Percentiles rank a stretch among this genome's conserved stretches.
Evolutionary conservation across 1,140 invertebrate species (phyloP).

Genomic region (Dendrolimus punctatus): DNA sequence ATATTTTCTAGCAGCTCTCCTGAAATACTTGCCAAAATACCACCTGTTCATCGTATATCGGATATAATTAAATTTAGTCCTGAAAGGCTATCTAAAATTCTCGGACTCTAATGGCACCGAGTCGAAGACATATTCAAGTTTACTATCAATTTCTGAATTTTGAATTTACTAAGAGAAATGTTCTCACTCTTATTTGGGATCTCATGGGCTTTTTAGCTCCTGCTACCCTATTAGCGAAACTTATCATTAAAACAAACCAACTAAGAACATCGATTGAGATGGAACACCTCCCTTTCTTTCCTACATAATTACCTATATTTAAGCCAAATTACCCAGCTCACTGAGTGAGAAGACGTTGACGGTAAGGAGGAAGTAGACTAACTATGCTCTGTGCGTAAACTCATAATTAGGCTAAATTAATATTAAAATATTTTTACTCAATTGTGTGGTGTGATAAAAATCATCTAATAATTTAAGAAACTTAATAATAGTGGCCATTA

Average conservation of each 20-base stretch:
- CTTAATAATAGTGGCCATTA: too few species aligned
- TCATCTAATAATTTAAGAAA: too few species aligned
- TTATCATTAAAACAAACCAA: slow-evolving; percentile 37
- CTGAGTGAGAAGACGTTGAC: too few species aligned
- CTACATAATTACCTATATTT: too few species aligned
- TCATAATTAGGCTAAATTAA: too few species aligned
- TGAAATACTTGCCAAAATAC: slow-evolving; percentile 6
- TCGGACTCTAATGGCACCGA: slow-evolving; percentile 15
- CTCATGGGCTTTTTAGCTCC: slow-evolving; percentile 22
- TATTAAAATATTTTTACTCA: too few species aligned
- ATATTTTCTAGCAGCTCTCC: slow-evolving; percentile 35
- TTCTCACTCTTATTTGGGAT: slow-evolving; percentile 23
- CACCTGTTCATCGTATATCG: not conserved
- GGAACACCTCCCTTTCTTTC: slow-evolving; percentile 5
- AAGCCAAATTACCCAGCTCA: too few species aligned
- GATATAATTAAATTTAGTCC: slow-evolving; percentile 9
- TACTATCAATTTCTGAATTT: slow-evolving; percentile 2
- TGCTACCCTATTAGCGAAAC: slow-evolving; percentile 26
- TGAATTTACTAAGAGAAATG: slow-evolving; percentile 17
- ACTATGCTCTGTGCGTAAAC: too few species aligned
- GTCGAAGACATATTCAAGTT: slow-evolving; percentile 12
- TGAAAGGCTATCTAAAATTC: slow-evolving; percentile 12
- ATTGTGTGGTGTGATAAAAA: too few species aligned
- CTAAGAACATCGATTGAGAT: slow-evolving; percentile 45
- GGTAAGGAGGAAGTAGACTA: too few species aligned